Base-by-base conservation (phyloP, 2,113 vertebrate species). In the Spheniscus mendiculus region DNA sequence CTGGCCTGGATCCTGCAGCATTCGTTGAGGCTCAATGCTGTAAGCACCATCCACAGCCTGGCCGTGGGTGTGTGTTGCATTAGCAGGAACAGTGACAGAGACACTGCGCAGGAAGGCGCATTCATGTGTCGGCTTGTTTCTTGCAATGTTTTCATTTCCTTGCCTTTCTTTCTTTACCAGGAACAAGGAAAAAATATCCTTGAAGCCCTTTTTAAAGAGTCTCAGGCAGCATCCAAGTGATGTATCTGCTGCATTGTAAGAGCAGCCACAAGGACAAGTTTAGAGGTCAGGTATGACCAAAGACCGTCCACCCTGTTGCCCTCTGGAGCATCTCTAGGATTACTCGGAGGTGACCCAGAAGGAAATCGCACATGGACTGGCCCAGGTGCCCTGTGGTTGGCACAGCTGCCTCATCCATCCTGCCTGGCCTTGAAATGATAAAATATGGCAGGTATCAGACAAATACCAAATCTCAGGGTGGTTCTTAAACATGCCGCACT, bases 1-100 rank as follows among this genome's bases (percentile, higher is more conserved):
- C 85, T 95, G 95, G 92, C 96, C 95, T 92, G 94, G 89, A 92
- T 97, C 83, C 89, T 87, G 83, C 91, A 82, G 92, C 89, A 83
- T 32, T 26, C 9, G 1, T 30, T 21, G 58, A 70, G 82, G 88
- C 73, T 92, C 5, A 29, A 7, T 76, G 90, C 80, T 87, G 77
- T 59, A 72, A 49, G 85, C 73, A 65, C 65, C 87, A 79, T 53
- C 50, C 86, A 55, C 89, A 95, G 79, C 83, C 91, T 96, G 90
- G 47, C 84, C 15, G 66, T 86, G 94, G 92, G 80, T 47, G 87
- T 85, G 91, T 40, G 91, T 69, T 91, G 77, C 63, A 56, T 47
- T 45, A 83, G 87, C 82, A 65, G 86, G 87, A 95, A 36, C 70
- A 23, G 83, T 7, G 84, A 59, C 53, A 84, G 72, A 70, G 74